Base-by-base conservation (phyloP, 1,140 invertebrate species). In the Acromyrmex charruanus region DNA sequence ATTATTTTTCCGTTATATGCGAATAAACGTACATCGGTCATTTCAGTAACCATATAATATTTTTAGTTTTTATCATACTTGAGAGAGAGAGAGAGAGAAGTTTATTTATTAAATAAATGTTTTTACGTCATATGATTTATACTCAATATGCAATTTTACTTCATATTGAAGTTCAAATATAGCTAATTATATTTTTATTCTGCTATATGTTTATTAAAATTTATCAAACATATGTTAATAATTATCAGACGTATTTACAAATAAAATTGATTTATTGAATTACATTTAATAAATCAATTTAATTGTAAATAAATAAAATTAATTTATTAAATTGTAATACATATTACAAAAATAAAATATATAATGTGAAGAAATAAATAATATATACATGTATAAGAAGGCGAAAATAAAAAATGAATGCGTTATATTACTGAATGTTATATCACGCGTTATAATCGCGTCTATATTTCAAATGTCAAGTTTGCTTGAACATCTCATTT, bases 401-500 rank as follows among this genome's bases (percentile, higher is more conserved):
- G 51, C 5, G 3, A 44, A 10, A 65, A 25, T 75, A 75, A 77
- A 10, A 25, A 44, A 6, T n/a, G 14, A 21, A 10, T 2, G 10
- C n/a, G 14, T 80, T 39, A 69, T 21, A 55, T 53, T 18, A 39
- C 21, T 31, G 31, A 31, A 31, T 31, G 14, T 80, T 39, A 69
- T 21, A 55, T 53, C 25, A 39, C 21, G 21, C 39, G 25, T 49
- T 79, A 82, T 10, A 18, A 44, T 69, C n/a, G 16, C 9, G 21
- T n/a, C 14, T 25, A 82, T 82, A 61, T 82, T 61, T 74, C 68
- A 74, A 74, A 25, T 21, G 21, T 28, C 49, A 61, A 58, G 14
- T 28, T 44, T 31, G 68, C n/a, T 82, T 69, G 39, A 82, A 74
- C 35, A 72, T 39, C 21, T 39, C 12, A 44, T 39, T 81, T 51